phyloP scores from a whole-genome alignment of 1,140 invertebrate species.

The Thaumetopoea pityocampa region DNA sequence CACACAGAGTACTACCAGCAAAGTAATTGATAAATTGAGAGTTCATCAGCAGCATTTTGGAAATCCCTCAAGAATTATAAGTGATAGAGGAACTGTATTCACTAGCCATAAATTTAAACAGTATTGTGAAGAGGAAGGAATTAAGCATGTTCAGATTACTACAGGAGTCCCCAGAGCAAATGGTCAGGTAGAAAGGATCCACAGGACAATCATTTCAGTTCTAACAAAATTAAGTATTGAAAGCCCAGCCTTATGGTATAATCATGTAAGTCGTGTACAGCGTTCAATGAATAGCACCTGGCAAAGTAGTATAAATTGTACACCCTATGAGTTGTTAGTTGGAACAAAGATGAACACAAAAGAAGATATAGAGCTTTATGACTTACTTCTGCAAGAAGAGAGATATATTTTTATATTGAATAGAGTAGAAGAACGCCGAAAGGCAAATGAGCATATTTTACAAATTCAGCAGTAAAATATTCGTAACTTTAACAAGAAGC shows the following conservation, averaged over 20 bases:
- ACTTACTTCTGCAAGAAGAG: too few species aligned
- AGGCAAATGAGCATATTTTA: constrained; percentile 31
- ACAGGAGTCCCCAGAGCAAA: not conserved
- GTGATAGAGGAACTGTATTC: constrained; percentile 10
- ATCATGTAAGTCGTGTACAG: not conserved
- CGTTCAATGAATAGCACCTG: not conserved
- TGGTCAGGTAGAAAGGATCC: not conserved
- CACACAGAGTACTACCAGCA: not conserved
- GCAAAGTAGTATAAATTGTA: not conserved
- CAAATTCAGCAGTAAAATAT: constrained; percentile 43
- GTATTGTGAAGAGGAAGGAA: not conserved
- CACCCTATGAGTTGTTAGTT: not conserved
- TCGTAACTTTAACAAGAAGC: constrained; percentile 27
- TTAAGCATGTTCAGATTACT: not conserved
- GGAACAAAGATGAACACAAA: not conserved
- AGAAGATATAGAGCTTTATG: not conserved
- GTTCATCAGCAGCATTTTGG: constrained; percentile 16
- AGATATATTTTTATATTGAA: constrained; percentile 3
- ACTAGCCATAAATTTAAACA: not conserved
- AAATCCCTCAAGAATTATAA: constrained; percentile 9
- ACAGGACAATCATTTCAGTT: not conserved
- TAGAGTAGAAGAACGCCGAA: constrained; percentile 27
- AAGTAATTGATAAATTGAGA: not conserved
- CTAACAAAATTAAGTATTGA: not conserved
- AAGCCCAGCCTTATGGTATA: not conserved